These are phyloP conservation scores for Amyelois transitella DNA, from an alignment of 1,140 invertebrate species.

Conservation along the genomic window DNA sequence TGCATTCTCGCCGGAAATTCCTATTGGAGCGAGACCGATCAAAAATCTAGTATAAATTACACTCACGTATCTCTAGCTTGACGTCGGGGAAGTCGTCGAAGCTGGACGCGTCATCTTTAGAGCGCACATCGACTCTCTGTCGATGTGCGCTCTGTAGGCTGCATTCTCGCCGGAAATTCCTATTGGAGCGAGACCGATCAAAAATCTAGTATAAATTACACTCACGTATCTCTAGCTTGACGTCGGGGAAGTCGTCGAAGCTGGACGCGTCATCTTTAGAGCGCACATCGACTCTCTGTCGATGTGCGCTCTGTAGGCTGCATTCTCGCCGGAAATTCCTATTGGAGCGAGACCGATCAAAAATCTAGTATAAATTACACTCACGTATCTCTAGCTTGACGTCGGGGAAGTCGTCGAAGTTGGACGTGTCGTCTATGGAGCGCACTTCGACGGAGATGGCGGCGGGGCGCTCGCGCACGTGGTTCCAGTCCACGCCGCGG, in stretches of 20 bases:
- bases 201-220: conserved; percentile 39
- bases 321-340: no score
- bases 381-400: conserved; percentile 98
- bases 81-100: conserved; percentile 99
- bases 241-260: conserved; percentile 99
- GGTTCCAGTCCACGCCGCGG: conserved; percentile 95
- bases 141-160: no score
- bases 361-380: conserved; percentile 63
- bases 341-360: no score
- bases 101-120: conserved; percentile 98
- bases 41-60: conserved; percentile 2
- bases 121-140: conserved; percentile 95
- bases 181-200: no score
- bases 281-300: conserved; percentile 94
- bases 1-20: no score
- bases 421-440: conserved; percentile 98
- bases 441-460: conserved; percentile 96
- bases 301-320: no score
- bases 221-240: conserved; percentile 98
- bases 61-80: conserved; percentile 98
- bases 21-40: no score
- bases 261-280: conserved; percentile 99
- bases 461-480: conserved; percentile 96
- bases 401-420: conserved; percentile 99
- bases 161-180: no score